phyloP scores from a whole-genome alignment of 2,797 vertebrate species.

The Carapus acus region DNA sequence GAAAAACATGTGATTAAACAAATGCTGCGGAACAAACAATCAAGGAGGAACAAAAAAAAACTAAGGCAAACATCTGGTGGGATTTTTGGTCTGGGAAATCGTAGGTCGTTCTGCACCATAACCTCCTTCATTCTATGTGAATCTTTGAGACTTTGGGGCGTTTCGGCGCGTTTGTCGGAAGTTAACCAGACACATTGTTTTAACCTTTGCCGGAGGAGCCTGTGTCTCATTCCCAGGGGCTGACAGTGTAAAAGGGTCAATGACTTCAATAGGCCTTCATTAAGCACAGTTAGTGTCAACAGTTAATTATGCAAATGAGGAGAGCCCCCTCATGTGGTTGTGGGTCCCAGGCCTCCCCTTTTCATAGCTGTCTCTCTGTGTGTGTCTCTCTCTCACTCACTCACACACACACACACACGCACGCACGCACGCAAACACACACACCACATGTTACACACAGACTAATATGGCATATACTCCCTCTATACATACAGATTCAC shows the following conservation, averaged over 20 bases:
- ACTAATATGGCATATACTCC: conserved; percentile 39
- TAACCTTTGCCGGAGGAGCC: conserved; percentile 66
- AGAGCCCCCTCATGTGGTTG: conserved; percentile 59
- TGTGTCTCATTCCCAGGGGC: conserved; percentile 67
- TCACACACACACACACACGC: conserved; percentile 31
- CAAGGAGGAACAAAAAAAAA: conserved; percentile 4
- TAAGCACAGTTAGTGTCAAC: conserved; percentile 76
- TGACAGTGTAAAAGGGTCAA: conserved; percentile 65
- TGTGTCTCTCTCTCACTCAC: conserved; percentile 54
- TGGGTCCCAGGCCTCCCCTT: conserved; percentile 60
- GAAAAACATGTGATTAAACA: conserved; percentile 16
- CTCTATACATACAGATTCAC: background rate
- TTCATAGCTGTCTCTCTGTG: conserved; percentile 60
- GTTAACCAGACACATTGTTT: conserved; percentile 70
- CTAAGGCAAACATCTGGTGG: conserved; percentile 40
- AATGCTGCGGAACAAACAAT: conserved; percentile 24
- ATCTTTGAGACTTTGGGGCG: conserved; percentile 46
- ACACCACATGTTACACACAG: conserved; percentile 21
- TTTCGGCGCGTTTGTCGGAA: conserved; percentile 62
- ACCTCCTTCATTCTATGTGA: conserved; percentile 32
- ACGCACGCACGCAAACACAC: conserved; percentile 24
- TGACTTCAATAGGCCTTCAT: conserved; percentile 74
- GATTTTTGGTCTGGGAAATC: conserved; percentile 45
- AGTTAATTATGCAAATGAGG: conserved; percentile 79
- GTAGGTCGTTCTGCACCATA: conserved; percentile 40